Evolutionary conservation across 2,113 vertebrate species (phyloP), one percentile per base, ranked within the genome.

Genomic region (Oncorhynchus tshawytscha): DNA sequence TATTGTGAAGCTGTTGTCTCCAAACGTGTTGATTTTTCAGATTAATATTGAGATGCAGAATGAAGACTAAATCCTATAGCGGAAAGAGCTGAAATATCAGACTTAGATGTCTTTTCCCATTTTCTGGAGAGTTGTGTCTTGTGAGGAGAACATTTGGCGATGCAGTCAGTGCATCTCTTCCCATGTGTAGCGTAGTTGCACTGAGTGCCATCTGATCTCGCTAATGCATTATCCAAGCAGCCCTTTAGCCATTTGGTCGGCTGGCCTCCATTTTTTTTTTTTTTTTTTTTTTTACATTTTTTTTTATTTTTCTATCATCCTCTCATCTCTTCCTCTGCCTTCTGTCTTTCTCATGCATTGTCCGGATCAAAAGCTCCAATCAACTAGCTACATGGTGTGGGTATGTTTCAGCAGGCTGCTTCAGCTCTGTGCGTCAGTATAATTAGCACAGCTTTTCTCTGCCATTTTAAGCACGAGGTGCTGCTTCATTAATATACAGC

Each of bases 141-240:
- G 59, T 70, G 81, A 29, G 66, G 49, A 75, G 71, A 80, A 81
- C 80, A 85, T 89, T 90, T 90, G 89, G 88, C 72, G 27, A 77
- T 82, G 79, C 84, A 74, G 72, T 80, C 83, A 74, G 72, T 80
- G 69, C 64, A 51, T 89, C 91, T 88, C 84, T 80, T 86, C 87
- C 80, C 87, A 92, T 89, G 89, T 89, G 86, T 76, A 86, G 85
- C 81, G 13, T 54, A 54, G 51, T n/a, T 81, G 80, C 76, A 86
- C 73, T 86, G 80, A 89, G 87, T 88, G 89, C 85, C 88, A 90
- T 91, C 87, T 45, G 39, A 45, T 92, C 86, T 89, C 85, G 86
- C 88, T 94, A 88, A 90, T 90, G 88, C 85, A 90, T 91, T 91
- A 89, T 93, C 91, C 83, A 92, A 91, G 89, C 82, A 88, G 88